Conservation (phyloP, 30 jellyfish, hydroid and myxozoan species). For the Hydra vulgaris region DNA sequence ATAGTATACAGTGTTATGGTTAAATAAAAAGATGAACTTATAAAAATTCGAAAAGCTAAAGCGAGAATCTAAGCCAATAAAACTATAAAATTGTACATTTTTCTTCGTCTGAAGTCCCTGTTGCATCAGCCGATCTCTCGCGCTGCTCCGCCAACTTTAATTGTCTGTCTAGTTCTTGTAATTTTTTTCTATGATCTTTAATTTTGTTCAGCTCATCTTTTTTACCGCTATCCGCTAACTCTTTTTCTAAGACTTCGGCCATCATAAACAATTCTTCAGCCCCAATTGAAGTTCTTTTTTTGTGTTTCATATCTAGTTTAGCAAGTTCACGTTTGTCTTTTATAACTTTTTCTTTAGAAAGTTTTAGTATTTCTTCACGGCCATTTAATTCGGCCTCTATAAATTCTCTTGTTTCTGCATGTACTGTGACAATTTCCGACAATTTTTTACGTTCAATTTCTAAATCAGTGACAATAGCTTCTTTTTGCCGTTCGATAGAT, state of each 20-base stretch:
- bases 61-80: too few relatives aligned
- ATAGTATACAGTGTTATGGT: too few relatives aligned
- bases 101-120: conserved; percentile 40
- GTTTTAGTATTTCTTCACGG: conserved; percentile 53
- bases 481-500: conserved; percentile 52
- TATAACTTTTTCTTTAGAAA: conserved; percentile 66
- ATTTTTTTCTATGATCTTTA: conserved; percentile 61
- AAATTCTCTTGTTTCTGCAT: conserved; percentile 68
- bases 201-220: conserved; percentile 73
- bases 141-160: conserved; percentile 66
- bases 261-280: conserved; percentile 83
- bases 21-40: too few relatives aligned
- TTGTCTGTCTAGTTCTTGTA: conserved; percentile 88
- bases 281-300: conserved; percentile 61
- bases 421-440: conserved; percentile 65
- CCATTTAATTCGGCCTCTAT: conserved; percentile 89
- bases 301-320: conserved; percentile 79
- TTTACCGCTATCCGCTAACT: conserved; percentile 70
- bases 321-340: conserved; percentile 78
- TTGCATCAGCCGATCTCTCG: conserved; percentile 73
- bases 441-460: conserved; percentile 50
- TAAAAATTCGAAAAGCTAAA: too few relatives aligned
- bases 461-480: conserved; percentile 27
- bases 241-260: conserved; percentile 88
- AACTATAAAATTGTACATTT: conserved; percentile 19